phyloP scores from a whole-genome alignment of 2,113 vertebrate genomes.

The Sapayoa aenigma region DNA sequence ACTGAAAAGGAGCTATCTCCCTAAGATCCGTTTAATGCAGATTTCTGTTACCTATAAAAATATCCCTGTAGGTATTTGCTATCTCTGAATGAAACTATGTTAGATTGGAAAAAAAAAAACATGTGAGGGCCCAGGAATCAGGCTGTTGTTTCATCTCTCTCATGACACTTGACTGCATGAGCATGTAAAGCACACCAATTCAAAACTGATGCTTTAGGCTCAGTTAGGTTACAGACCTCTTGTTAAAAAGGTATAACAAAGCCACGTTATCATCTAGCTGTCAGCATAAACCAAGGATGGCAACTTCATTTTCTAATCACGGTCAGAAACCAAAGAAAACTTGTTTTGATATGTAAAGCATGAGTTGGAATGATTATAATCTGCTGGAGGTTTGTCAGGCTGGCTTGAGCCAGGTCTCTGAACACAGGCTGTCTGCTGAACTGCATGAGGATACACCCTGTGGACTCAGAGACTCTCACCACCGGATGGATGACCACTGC shows the following conservation, averaged over 20 bases:
- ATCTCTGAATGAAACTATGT: not conserved
- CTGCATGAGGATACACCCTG: not conserved
- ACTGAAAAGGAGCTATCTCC: not conserved
- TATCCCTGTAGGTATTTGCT: not conserved
- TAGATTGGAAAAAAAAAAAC: not conserved
- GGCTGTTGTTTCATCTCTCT: not conserved
- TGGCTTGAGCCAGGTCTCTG: not conserved
- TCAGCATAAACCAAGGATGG: not conserved
- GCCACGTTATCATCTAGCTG: not conserved
- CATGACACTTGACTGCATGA: not conserved
- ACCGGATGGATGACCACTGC: not conserved
- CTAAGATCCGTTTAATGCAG: not conserved
- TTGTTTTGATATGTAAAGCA: not conserved
- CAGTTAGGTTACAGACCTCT: not conserved
- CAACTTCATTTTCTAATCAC: not conserved
- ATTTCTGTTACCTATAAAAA: not conserved
- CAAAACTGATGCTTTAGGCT: not conserved
- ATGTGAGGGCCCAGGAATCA: not conserved
- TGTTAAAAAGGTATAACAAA: not conserved
- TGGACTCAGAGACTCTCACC: not conserved
- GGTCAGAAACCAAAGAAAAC: constrained; percentile 1
- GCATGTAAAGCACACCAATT: not conserved
- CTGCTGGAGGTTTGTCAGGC: not conserved
- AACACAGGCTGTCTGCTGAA: not conserved
- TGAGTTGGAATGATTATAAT: not conserved